Evolutionary conservation across 2,113 vertebrate species (phyloP).

Genomic region (Tachycineta bicolor): DNA sequence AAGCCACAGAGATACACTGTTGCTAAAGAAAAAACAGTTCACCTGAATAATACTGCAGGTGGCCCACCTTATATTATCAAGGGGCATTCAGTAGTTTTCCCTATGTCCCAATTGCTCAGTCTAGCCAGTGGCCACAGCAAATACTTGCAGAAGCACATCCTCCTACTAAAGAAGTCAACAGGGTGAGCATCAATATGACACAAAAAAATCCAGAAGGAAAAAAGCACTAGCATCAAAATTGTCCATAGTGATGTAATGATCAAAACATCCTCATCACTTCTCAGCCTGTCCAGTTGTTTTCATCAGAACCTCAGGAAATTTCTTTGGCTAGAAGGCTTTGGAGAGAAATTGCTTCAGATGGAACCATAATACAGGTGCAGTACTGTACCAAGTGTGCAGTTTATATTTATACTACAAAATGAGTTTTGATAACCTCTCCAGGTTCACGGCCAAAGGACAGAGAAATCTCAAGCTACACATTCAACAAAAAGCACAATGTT

Average conservation of each 20-base stretch:
- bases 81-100: background rate
- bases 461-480: conserved; percentile 64
- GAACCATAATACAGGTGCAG: conserved; percentile 70
- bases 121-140: background rate
- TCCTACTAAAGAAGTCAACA: background rate
- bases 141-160: background rate
- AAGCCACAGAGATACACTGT: background rate
- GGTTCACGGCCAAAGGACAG: conserved; percentile 63
- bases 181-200: background rate
- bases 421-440: conserved; percentile 71
- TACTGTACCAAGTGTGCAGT: conserved; percentile 69
- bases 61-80: background rate
- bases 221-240: conserved; percentile 1
- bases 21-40: background rate
- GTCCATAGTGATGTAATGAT: background rate
- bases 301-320: conserved; percentile 81
- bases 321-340: conserved; percentile 98
- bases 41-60: background rate
- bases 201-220: background rate
- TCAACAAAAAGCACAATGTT: conserved; percentile 31
- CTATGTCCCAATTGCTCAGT: background rate
- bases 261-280: conserved; percentile 19
- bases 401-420: conserved; percentile 74
- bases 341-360: conserved; percentile 87
- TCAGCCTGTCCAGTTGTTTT: conserved; percentile 62